These are phyloP conservation scores for Daboia siamensis DNA, from an alignment of 2,113 vertebrate genomes.

Conservation along the genomic window DNA sequence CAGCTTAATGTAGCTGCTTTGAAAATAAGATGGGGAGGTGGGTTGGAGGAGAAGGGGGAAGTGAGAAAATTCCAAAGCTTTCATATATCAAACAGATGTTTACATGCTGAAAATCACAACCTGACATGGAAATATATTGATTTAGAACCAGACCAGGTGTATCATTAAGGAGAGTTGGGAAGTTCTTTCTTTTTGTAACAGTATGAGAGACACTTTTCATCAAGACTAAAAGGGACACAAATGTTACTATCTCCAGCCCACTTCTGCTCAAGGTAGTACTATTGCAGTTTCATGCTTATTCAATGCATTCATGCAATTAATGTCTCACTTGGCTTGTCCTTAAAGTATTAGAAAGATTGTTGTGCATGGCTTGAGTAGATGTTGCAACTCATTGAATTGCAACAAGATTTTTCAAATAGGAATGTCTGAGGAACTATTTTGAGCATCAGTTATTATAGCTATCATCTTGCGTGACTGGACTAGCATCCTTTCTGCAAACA, in stretches of 20 bases:
- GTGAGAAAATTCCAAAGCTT: background rate
- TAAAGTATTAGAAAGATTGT: background rate
- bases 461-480: background rate
- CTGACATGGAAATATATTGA: background rate
- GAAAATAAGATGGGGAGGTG: background rate
- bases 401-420: background rate
- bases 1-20: background rate
- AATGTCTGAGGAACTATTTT: background rate
- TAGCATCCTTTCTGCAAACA: slow-evolving; percentile 28
- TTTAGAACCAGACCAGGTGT: background rate
- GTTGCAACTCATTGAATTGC: background rate
- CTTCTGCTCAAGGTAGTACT: background rate
- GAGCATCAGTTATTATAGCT: background rate
- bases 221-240: background rate
- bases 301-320: background rate
- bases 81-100: background rate
- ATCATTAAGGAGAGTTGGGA: background rate
- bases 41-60: background rate
- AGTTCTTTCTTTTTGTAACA: background rate
- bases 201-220: background rate
- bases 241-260: too few species aligned
- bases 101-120: background rate
- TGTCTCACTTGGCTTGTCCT: background rate
- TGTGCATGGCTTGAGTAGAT: background rate
- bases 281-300: background rate